Base-by-base conservation (phyloP, 2,113 vertebrate species). In the Onychostruthus taczanowskii region DNA sequence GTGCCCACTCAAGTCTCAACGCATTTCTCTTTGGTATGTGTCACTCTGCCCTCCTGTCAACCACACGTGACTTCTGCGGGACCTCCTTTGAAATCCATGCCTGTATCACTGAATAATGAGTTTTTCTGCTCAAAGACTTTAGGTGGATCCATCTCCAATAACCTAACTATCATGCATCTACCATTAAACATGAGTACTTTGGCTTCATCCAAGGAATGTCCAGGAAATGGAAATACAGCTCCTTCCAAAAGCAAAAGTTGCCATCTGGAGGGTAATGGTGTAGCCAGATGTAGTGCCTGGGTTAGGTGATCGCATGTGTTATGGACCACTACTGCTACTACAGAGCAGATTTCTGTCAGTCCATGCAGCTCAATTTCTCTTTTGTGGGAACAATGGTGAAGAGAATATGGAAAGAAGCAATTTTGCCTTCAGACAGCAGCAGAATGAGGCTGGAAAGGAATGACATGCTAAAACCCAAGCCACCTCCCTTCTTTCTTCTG, bases 241-340 rank as follows among this genome's bases (percentile, higher is more conserved):
- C 15, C 28, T 85, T 68, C 19, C 18, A 6, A 74, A 92, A 23
- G 31, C 61, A 82, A 31, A 79, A 76, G 37, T 9, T 43, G 26
- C 2, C 2, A 6, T 11, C 39, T 37, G 44, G 6, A 17, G 9
- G 5, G 20, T 24, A 52, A 63, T 6, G 39, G 37, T 30, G 23
- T 9, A 77, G 52, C 31, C 22, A 90, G 74, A 41, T 2, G 9
- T 10, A 78, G 47, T 33, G 31, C 5, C 50, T 53, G 41, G 39
- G 44, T 58, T 30, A 59, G 47, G 18, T 21, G 49, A 69, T 16
- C 37, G 41, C 4, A 9, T 1, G 7, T 44, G 39, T 39, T 75
- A 75, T 0, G 0, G n/a, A 62, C 33, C 16, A 16, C n/a, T 27
- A 3, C 3, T 28, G 6, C 87, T 47, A 39, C 27, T 4, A 37